phyloP scores from a whole-genome alignment of 2,797 vertebrate species.

The Cryptoprocta ferox region DNA sequence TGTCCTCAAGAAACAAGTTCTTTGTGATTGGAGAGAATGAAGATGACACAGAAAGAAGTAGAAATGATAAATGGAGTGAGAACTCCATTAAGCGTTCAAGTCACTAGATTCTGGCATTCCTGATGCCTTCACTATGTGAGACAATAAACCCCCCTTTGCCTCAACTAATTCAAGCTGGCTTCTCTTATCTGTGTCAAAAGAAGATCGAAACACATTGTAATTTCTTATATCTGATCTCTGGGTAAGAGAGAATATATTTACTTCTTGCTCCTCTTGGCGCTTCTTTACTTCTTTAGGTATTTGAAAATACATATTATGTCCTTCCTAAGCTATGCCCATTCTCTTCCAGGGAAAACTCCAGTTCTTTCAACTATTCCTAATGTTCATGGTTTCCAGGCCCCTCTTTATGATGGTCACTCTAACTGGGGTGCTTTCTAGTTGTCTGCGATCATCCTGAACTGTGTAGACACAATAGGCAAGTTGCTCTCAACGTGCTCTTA shows the following conservation, averaged over 20 bases:
- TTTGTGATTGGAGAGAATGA: background rate
- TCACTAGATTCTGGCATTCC: background rate
- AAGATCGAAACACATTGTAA: background rate
- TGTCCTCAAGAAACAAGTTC: background rate
- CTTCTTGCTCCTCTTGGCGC: background rate
- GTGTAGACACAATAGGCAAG: background rate
- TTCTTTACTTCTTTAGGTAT: conserved; percentile 4
- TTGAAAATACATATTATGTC: background rate
- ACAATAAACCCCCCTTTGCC: background rate
- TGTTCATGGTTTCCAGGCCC: background rate
- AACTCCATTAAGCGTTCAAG: background rate
- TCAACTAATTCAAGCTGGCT: background rate
- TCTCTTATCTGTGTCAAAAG: background rate
- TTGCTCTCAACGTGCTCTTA: background rate
- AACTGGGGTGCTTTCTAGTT: background rate
- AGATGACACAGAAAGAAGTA: background rate
- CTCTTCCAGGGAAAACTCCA: background rate
- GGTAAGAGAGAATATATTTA: background rate
- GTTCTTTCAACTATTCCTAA: background rate
- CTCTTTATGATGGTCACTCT: background rate
- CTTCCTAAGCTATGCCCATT: background rate
- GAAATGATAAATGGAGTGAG: background rate
- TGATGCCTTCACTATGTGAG: background rate
- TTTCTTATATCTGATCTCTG: background rate
- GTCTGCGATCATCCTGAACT: background rate